Base-by-base conservation (phyloP, 1,140 invertebrate genomes). In the Choristoneura fumiferana region DNA sequence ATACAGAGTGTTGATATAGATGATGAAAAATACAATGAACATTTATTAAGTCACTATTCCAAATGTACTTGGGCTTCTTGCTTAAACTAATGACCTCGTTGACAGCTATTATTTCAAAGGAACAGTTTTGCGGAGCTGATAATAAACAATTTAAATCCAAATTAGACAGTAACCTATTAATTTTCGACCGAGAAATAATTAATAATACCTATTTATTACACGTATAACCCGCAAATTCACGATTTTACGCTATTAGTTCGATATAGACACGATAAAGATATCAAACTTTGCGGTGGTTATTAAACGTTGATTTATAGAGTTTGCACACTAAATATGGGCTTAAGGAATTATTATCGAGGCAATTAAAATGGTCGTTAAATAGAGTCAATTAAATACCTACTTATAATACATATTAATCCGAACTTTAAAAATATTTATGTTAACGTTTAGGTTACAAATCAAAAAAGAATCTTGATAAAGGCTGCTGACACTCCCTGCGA, bases 191-290 rank as follows among this genome's bases (percentile, higher is more conserved):
- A 22, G 15, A 10, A 52, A 56, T 57, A 60, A 58, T 63, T 54
- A 64, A 71, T 70, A 49, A 49, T 49, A 4, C n/a, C 43, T 49
- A 49, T 69, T 68, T 69, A 54, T 36, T 54, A 54, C 52, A 54
- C 52, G 52, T 13, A 18, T 49, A 49, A 67, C 71, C 65, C 66
- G 63, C 70, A 49, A 70, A 60, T 66, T 60, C 63, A 65, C 65
- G 58, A 75, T 72, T 75, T 78, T 69, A 63, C 63, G 63, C 73
- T 64, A 73, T 80, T 78, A 74, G 68, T 71, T 76, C 54, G 75
- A 75, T 77, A 73, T 67, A 78, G 76, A 80, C 80, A 70, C 73
- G 71, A 78, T 85, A 80, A 81, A 83, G 78, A 85, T 85, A 85
- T 74, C 73, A 68, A 65, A 67, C 66, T 73, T 69, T 67, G 71